These are phyloP conservation scores for Alethe castanea DNA, from an alignment of 2,113 vertebrate species.

Conservation along the genomic window DNA sequence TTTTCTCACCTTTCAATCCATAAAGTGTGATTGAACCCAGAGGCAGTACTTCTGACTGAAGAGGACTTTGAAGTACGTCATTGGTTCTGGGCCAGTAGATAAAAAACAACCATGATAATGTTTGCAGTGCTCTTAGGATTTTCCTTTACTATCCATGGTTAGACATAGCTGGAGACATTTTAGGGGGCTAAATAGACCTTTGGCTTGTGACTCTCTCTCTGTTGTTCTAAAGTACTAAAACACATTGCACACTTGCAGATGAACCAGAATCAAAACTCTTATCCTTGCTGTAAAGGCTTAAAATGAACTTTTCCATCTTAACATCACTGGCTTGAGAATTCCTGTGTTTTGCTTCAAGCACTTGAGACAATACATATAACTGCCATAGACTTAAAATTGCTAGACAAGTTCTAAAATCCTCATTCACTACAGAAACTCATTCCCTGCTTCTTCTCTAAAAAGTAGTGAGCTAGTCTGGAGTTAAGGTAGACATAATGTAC, in stretches of 20 bases:
- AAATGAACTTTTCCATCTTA: background rate
- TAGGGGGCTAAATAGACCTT: background rate
- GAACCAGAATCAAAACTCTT: background rate
- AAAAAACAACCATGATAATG: background rate
- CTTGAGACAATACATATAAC: background rate
- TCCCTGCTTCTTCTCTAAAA: background rate
- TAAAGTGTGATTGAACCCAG: background rate
- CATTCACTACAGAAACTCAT: background rate
- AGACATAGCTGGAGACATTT: background rate
- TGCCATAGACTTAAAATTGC: background rate
- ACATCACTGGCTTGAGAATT: background rate
- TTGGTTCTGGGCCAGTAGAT: background rate
- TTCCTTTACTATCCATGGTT: background rate
- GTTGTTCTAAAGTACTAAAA: background rate
- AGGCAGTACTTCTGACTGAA: background rate
- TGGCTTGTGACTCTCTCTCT: background rate
- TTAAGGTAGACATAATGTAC: background rate
- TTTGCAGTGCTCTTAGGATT: background rate
- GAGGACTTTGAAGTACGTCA: background rate
- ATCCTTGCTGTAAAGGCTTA: background rate
- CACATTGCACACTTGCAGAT: background rate
- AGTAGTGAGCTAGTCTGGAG: background rate
- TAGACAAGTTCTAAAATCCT: background rate
- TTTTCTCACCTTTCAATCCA: background rate
- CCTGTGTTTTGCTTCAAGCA: background rate